Evolutionary conservation across 2,797 vertebrate genomes (phyloP).

Genomic region (Neostethus bicornis): DNA sequence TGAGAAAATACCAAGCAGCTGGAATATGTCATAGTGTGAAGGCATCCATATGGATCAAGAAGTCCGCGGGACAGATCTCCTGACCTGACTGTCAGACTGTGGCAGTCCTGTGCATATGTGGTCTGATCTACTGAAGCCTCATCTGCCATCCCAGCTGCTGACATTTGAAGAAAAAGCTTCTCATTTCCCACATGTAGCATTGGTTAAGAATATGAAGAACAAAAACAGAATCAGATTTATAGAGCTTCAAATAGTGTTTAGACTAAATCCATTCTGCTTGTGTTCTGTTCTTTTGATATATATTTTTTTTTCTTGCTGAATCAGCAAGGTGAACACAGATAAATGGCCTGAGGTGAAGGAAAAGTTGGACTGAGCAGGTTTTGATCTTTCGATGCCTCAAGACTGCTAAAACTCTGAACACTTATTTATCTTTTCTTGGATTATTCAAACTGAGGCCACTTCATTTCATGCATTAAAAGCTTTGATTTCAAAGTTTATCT

Average conservation of each 20-base stretch:
- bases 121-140: constrained; percentile 22
- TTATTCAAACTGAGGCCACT: constrained; percentile 3
- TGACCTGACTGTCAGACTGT: constrained; percentile 11
- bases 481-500: neutral
- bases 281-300: too few species aligned
- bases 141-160: constrained; percentile 31
- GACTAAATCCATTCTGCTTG: too few species aligned
- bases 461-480: constrained; percentile 8
- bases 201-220: neutral
- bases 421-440: neutral
- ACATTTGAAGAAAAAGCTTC: constrained; percentile 10
- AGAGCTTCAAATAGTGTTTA: too few species aligned
- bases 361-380: too few species aligned
- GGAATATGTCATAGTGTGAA: constrained; percentile 18
- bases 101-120: constrained; percentile 15
- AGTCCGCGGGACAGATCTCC: constrained; percentile 22
- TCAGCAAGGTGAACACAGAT: too few species aligned
- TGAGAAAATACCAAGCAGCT: constrained; percentile 7
- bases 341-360: too few species aligned
- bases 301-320: too few species aligned
- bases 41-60: constrained; percentile 2
- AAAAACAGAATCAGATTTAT: too few species aligned
- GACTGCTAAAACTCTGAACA: constrained; percentile 6
- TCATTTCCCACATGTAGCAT: neutral
- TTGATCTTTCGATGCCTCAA: too few species aligned